Base-by-base conservation (phyloP, 2,888 invertebrate species). In the Brenthis hecate region DNA sequence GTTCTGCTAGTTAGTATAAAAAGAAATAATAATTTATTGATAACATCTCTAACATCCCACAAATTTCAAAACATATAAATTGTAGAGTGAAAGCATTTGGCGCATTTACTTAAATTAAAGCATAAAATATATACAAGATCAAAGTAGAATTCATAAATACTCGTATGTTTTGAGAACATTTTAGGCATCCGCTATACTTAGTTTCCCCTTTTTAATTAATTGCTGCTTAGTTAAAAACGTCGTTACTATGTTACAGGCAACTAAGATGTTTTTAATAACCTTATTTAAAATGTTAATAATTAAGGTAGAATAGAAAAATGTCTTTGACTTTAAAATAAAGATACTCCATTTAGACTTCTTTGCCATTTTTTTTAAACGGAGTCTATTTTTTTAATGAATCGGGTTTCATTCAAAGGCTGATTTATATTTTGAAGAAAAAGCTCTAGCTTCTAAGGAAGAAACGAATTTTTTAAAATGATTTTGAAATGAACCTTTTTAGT, bases 71-170 rank as follows among this genome's bases (percentile, higher is more conserved):
- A 66, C 67, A 70, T 55, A 72, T 72, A 66, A 71, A 70, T 69
- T 69, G 61, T 65, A 73, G 63, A 64, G 69, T n/a, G 61, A 69
- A 57, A 55, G 36, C 19, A 68, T 70, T 64, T 56, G 56, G 66
- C 53, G 63, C 56, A 69, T 74, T 69, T 55, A 68, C 66, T 66
- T 72, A 69, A 73, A 73, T 74, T 73, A 71, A 69, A 69, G 56
- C 63, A 72, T 72, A 63, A 68, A 72, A 72, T 66, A 70, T 66
- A 56, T 28, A 23, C 28, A 50, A 74, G 72, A 75, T 76, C 75
- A 75, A 76, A 75, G 74, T 23, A 13, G 36, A 48, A 55, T 48
- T 55, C 36, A 73, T 72, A 74, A 75, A 74, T 65, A 72, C 66
- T 61, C 51, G 53, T 63, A 65, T 65, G 66, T 70, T 73, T 70